These are phyloP conservation scores for Champsocephalus esox DNA, from an alignment of 2,797 vertebrate species.

Conservation along the genomic window DNA sequence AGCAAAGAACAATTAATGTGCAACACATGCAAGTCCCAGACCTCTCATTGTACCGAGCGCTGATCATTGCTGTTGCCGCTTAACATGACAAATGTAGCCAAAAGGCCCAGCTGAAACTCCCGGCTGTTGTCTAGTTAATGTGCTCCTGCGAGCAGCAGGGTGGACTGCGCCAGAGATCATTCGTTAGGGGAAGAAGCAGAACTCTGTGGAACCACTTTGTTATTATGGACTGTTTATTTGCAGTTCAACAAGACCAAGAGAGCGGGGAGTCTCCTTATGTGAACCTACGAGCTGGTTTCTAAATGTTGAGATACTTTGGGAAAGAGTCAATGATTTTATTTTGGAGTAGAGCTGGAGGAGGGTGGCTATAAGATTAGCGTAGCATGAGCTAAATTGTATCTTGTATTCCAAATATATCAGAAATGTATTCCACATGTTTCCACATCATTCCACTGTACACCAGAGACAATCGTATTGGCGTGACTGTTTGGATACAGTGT, in stretches of 20 bases:
- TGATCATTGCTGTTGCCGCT: neutral
- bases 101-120: slow-evolving; percentile 20
- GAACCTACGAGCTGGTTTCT: too few relatives aligned
- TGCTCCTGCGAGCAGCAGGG: neutral
- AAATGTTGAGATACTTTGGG: too few relatives aligned
- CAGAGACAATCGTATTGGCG: too few relatives aligned
- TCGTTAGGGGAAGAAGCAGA: slow-evolving; percentile 10
- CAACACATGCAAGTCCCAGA: neutral
- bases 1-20: slow-evolving; percentile 6
- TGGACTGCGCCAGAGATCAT: slow-evolving; percentile 2
- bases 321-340: too few relatives aligned
- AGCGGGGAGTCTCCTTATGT: neutral
- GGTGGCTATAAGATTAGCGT: neutral
- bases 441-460: too few relatives aligned
- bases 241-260: slow-evolving; percentile 5
- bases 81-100: slow-evolving; percentile 19
- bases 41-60: neutral
- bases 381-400: neutral
- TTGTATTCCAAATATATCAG: too few relatives aligned
- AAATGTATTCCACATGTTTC: too few relatives aligned
- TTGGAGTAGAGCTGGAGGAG: too few relatives aligned
- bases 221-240: neutral
- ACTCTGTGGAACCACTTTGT: neutral
- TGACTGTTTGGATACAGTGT: too few relatives aligned
- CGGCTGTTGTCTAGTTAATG: slow-evolving; percentile 5